Conservation (phyloP, 2,113 vertebrate species). For the Cercocebus atys region DNA sequence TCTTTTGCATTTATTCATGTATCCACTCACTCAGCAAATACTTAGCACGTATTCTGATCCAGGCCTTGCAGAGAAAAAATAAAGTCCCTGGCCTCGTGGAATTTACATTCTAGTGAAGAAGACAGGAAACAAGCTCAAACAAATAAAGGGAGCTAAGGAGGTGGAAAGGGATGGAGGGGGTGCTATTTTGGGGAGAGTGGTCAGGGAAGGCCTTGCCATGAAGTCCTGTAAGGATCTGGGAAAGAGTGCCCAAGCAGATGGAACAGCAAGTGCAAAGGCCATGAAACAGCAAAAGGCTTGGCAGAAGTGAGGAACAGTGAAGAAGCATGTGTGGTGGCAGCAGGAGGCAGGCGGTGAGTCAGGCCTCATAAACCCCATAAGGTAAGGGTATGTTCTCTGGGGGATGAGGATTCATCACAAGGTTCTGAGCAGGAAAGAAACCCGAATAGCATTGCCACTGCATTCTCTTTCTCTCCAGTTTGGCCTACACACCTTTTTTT, state of each 20-base stretch:
- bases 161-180: not conserved
- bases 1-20: not conserved
- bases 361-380: not conserved
- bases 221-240: not conserved
- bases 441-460: too few species aligned
- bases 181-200: not conserved
- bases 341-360: not conserved
- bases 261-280: not conserved
- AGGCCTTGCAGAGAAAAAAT: not conserved
- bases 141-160: not conserved
- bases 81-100: not conserved
- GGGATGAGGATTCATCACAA: not conserved
- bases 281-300: not conserved
- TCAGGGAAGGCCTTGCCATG: not conserved
- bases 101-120: constrained; percentile 17
- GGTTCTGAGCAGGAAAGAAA: not conserved
- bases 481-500: not conserved
- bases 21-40: not conserved
- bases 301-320: not conserved
- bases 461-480: not conserved
- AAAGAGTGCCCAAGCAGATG: not conserved
- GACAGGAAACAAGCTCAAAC: not conserved
- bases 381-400: not conserved
- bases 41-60: not conserved
- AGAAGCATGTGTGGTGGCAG: not conserved